A percentile compares a stretch with the other conserved stretches of the same genome.
These are phyloP conservation scores for Patiria pectinifera DNA, from an alignment of 53 echinoderm and acorn worm genomes.

Conservation along the genomic window DNA sequence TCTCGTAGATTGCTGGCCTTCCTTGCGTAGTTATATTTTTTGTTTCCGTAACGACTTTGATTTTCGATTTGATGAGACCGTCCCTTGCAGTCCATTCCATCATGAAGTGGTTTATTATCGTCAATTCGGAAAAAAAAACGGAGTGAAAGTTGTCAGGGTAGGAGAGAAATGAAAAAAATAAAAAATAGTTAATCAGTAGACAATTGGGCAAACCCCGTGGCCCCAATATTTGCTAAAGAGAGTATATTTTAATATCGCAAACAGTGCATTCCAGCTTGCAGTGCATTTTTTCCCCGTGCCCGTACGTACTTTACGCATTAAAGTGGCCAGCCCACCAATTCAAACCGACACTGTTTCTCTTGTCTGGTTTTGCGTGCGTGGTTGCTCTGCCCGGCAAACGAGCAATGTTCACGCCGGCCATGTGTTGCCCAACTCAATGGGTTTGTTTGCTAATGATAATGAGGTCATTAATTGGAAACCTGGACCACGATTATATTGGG, in stretches of 20 bases:
- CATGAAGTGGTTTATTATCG: conserved; percentile 9
- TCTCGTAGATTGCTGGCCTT: neutral
- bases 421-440: conserved; percentile 4
- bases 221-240: neutral
- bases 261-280: neutral
- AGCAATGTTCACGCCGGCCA: neutral
- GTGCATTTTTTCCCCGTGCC: neutral
- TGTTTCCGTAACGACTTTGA: neutral
- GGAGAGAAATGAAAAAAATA: neutral
- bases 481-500: neutral
- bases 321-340: neutral
- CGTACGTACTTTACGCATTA: too few species aligned
- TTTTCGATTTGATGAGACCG: neutral
- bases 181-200: conserved; percentile 15
- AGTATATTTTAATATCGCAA: neutral
- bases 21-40: neutral
- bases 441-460: conserved; percentile 21
- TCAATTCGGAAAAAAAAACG: neutral
- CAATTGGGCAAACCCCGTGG: neutral
- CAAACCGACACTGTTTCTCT: neutral
- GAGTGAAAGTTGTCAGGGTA: neutral
- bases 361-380: neutral
- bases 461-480: conserved; percentile 19
- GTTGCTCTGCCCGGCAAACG: neutral
- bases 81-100: conserved; percentile 2